These are phyloP conservation scores for Nephila pilipes DNA, from an alignment of 1,140 invertebrate species.

Conservation along the genomic window DNA sequence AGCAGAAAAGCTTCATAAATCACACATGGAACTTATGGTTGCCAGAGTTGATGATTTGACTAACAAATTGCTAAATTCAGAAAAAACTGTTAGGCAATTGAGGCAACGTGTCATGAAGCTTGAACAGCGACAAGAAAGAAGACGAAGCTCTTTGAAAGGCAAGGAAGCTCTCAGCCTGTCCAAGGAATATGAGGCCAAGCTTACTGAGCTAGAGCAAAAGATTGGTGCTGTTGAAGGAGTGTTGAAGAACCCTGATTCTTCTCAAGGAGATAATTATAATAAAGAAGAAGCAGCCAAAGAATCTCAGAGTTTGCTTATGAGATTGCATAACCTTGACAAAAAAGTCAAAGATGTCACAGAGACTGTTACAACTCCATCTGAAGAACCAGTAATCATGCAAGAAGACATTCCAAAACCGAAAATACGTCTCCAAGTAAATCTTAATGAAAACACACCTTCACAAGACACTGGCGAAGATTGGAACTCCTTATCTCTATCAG, in stretches of 20 bases:
- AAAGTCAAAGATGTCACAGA: conserved; percentile 71
- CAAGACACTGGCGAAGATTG: conserved; percentile 68
- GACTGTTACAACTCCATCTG: conserved; percentile 13
- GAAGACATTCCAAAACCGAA: conserved; percentile 72
- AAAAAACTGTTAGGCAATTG: conserved; percentile 89
- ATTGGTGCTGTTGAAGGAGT: conserved; percentile 85
- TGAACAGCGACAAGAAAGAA: conserved; percentile 87
- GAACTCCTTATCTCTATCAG: conserved; percentile 75
- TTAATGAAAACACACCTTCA: conserved; percentile 55
- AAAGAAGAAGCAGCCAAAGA: conserved; percentile 6
- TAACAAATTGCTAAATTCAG: conserved; percentile 89
- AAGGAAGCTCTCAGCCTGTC: conserved; percentile 33
- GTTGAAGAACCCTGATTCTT: conserved; percentile 30
- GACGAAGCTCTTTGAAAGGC: conserved; percentile 89
- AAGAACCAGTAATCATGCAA: background rate
- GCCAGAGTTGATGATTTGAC: conserved; percentile 92
- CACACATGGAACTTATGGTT: conserved; percentile 90
- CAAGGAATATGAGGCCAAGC: conserved; percentile 89
- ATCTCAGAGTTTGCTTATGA: conserved; percentile 53
- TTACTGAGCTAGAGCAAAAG: conserved; percentile 89
- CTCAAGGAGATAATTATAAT: background rate
- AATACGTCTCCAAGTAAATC: conserved; percentile 72
- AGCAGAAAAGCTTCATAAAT: conserved; percentile 86
- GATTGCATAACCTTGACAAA: conserved; percentile 72
- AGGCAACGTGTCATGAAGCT: conserved; percentile 90